Conservation (phyloP, 2,888 invertebrate species). For the Drosophila limbata region DNA sequence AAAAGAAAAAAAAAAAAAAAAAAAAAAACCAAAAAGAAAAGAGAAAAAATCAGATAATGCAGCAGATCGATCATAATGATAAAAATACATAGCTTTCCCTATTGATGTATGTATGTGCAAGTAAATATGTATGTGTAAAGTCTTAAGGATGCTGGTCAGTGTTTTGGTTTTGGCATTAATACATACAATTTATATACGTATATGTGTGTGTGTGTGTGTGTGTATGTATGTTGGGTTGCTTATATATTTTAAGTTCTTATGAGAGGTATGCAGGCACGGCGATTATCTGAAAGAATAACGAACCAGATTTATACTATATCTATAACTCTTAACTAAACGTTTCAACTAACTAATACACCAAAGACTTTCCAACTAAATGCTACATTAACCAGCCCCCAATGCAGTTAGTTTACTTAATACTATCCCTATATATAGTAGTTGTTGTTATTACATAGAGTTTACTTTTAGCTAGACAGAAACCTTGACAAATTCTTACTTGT, state of each 20-base stretch:
- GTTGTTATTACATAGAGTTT: background rate
- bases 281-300: slow-evolving; percentile 77
- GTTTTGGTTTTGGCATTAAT: slow-evolving; percentile 66
- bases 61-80: slow-evolving; percentile 6
- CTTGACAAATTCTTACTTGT: no score
- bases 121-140: slow-evolving; percentile 23
- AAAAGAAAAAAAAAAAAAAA: slow-evolving; percentile 13
- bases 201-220: slow-evolving; percentile 17
- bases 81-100: slow-evolving; percentile 35
- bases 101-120: background rate
- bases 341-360: slow-evolving; percentile 3
- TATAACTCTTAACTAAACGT: slow-evolving; percentile 17
- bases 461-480: background rate
- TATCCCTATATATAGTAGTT: background rate
- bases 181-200: slow-evolving; percentile 38
- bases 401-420: background rate
- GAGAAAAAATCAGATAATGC: slow-evolving; percentile 18
- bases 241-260: slow-evolving; percentile 51
- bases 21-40: slow-evolving; percentile 12
- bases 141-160: slow-evolving; percentile 63
- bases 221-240: slow-evolving; percentile 10
- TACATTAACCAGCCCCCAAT: background rate
- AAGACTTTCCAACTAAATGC: slow-evolving; percentile 1
- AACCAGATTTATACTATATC: slow-evolving; percentile 65
- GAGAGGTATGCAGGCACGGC: slow-evolving; percentile 76